Evolutionary conservation across 2,113 vertebrate genomes (phyloP), one percentile per base, ranked within the genome.

Genomic region (Nerophis ophidion): DNA sequence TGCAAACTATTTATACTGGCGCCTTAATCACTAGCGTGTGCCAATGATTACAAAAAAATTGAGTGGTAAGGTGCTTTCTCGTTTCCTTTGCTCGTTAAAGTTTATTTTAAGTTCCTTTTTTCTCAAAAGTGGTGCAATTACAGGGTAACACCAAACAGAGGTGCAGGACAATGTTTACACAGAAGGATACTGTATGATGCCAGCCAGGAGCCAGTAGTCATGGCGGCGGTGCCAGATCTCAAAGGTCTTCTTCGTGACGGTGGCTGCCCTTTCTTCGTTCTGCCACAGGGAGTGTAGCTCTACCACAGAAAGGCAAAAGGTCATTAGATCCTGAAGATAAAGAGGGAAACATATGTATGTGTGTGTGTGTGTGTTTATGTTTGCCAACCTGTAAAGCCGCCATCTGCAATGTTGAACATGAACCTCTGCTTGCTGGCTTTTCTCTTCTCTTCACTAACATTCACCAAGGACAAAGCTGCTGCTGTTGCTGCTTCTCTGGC

Each of bases 351-450:
- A 26, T 26, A 26, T 26, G 42, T 7, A 35, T 15, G 44, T 48
- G n/a, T n/a, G 13, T 62, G n/a, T n/a, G 50, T 42, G 50, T 5
- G 26, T 26, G 33, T 36, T 60, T 48, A 40, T 26, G 14, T 8
- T 5, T 53, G 17, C 52, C 3, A 87, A 98, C 97, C 96, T 86
- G 96, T 99, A 86, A 99, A 99, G 62, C 97, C 97, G 53, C 97
- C 97, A 9, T 99, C 97, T 52, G 97, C 97, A 3, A 99, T 99
- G 89, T 99, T 99, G 87, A 99, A 99, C 97, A 99, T 99, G 85
- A 99, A 99, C 68, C 97, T 91, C 75, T 99, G 96, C 74, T 96
- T 98, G 49, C 85, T 86, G 12, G 89, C 90, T 68, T 89, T 91
- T 64, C 94, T 95, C 85, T 96, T 96, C 62, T 98, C 96, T 35